phyloP scores from a whole-genome alignment of 1,140 invertebrate genomes.

The Drosophila malerkotliana region DNA sequence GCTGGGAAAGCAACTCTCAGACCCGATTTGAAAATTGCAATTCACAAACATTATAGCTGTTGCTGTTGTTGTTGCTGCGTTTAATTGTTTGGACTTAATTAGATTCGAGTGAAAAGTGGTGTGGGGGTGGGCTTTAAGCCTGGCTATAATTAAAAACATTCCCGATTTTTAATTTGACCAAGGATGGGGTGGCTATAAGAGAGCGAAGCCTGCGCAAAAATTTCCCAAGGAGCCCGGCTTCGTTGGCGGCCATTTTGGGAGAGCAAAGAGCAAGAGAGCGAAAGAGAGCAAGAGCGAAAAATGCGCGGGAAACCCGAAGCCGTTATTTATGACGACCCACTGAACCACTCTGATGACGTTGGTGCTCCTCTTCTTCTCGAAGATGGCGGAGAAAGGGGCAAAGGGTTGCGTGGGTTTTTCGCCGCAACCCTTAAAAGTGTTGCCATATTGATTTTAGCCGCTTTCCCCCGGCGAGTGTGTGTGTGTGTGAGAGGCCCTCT shows the following conservation, averaged over 20 bases:
- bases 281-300: slow-evolving; percentile 50
- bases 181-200: not conserved
- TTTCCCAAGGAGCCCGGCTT: slow-evolving; percentile 3
- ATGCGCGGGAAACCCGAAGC: slow-evolving; percentile 76
- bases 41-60: slow-evolving; percentile 23
- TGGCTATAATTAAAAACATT: slow-evolving; percentile 41
- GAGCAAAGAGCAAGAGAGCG: not conserved
- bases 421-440: slow-evolving; percentile 81
- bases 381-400: not conserved
- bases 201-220: slow-evolving; percentile 31
- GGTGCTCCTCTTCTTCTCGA: slow-evolving; percentile 17
- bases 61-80: slow-evolving; percentile 24
- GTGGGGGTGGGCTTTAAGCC: not conserved
- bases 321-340: slow-evolving; percentile 72
- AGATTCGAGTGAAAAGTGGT: slow-evolving; percentile 12
- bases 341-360: slow-evolving; percentile 73
- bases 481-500: slow-evolving; percentile 18
- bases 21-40: slow-evolving; percentile 35
- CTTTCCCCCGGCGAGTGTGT: slow-evolving; percentile 7
- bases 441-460: slow-evolving; percentile 75
- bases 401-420: slow-evolving; percentile 60
- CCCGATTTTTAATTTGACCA: slow-evolving; percentile 40
- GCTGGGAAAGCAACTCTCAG: slow-evolving; percentile 12
- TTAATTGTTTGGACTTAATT: slow-evolving; percentile 62
- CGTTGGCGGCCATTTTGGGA: slow-evolving; percentile 16